These are phyloP conservation scores for Oncopodura yosiiana DNA, from an alignment of 1,140 invertebrate genomes.

Conservation along the genomic window DNA sequence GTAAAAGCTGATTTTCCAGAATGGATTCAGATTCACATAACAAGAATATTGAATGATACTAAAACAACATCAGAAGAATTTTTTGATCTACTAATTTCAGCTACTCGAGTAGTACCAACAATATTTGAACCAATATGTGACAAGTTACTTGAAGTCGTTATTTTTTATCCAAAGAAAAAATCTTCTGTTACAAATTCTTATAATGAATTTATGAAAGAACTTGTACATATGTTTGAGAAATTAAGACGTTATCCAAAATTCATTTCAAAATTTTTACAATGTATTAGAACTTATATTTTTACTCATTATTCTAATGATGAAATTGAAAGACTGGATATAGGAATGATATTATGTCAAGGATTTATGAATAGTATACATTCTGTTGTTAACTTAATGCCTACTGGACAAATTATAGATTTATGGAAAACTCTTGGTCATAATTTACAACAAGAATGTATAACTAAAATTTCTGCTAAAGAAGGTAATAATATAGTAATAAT, in stretches of 20 bases:
- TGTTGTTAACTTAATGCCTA: conserved; percentile 15
- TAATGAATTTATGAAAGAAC: conserved; percentile 18
- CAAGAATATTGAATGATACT: background rate
- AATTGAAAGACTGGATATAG: background rate
- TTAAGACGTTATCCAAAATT: conserved; percentile 28
- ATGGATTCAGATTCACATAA: background rate
- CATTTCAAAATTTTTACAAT: conserved; percentile 24
- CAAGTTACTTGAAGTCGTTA: conserved; percentile 2
- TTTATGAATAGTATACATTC: conserved; percentile 17
- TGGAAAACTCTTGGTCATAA: conserved; percentile 31
- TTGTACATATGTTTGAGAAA: conserved; percentile 23
- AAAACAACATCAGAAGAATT: background rate
- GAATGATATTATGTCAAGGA: background rate
- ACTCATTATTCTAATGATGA: background rate
- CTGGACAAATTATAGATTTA: conserved; percentile 27
- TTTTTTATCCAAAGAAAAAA: conserved; percentile 1
- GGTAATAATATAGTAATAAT: background rate
- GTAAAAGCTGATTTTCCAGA: conserved; percentile 7
- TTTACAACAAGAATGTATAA: conserved; percentile 27
- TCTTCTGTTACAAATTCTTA: background rate
- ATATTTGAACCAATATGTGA: conserved; percentile 21
- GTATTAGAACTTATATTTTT: conserved; percentile 3
- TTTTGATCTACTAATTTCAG: conserved; percentile 3
- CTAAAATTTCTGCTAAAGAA: background rate
- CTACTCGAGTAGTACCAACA: conserved; percentile 5